phyloP scores from a whole-genome alignment of 2,797 vertebrate species.

The Pipistrellus pygmaeus region DNA sequence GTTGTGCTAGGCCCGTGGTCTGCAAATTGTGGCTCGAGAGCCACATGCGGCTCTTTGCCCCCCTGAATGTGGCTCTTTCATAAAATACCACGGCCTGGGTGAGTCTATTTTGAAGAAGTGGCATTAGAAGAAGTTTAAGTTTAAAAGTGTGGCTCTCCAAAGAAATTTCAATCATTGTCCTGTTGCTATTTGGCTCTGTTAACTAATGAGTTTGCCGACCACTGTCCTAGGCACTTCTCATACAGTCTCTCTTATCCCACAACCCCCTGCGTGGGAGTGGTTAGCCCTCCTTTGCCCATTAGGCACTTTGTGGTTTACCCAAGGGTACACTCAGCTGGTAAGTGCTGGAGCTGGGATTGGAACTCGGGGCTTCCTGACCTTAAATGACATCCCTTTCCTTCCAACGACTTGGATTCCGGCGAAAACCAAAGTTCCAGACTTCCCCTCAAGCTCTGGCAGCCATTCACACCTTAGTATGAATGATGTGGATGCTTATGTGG shows the following conservation, averaged over 20 bases:
- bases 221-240: not conserved
- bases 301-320: not conserved
- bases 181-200: no score
- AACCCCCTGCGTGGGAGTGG: not conserved
- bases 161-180: no score
- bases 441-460: not conserved
- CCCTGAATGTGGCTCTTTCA: no score
- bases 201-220: no score
- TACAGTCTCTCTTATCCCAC: not conserved
- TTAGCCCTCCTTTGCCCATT: not conserved
- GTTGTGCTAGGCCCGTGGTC: not conserved
- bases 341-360: not conserved
- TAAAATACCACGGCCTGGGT: no score
- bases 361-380: not conserved
- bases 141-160: no score
- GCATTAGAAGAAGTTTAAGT: no score
- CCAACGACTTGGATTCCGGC: not conserved
- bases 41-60: no score
- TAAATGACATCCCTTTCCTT: not conserved
- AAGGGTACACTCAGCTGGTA: not conserved
- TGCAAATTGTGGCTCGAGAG: no score
- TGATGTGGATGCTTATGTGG: accelerated
- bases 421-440: not conserved
- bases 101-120: no score
- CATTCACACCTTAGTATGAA: not conserved